Evolutionary conservation across 2,888 invertebrate species (phyloP).

Genomic region (Cancer borealis): DNA sequence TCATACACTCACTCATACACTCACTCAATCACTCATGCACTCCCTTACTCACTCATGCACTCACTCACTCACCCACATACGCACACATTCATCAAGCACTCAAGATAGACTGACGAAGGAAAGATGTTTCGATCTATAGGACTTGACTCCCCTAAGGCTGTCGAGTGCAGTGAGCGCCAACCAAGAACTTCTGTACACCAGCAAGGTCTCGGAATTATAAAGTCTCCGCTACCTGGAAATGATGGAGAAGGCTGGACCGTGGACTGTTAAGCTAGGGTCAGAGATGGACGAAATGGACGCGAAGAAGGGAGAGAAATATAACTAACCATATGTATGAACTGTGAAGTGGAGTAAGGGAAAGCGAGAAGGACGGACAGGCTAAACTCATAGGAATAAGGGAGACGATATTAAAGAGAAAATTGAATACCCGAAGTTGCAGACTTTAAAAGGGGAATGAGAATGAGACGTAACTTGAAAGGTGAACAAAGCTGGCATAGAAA

Average conservation of each 20-base stretch:
- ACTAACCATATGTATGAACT: not conserved
- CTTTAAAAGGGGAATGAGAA: not conserved
- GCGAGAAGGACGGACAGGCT: not conserved
- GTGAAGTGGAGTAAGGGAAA: not conserved
- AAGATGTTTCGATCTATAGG: not conserved
- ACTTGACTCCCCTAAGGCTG: not conserved
- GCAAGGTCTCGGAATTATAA: not conserved
- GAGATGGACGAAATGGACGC: not conserved
- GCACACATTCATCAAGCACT: not conserved
- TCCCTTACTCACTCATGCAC: too few relatives aligned
- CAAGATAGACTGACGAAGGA: not conserved
- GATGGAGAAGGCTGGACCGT: not conserved
- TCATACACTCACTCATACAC: too few relatives aligned
- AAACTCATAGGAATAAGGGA: not conserved
- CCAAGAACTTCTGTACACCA: slow-evolving; percentile 14
- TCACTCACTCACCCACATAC: too few relatives aligned
- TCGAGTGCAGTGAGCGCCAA: not conserved
- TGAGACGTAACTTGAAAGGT: not conserved
- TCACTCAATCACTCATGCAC: too few relatives aligned
- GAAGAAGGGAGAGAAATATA: not conserved
- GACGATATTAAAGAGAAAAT: not conserved
- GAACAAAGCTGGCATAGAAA: not conserved
- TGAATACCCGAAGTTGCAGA: not conserved
- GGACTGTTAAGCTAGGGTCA: not conserved
- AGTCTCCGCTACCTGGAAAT: slow-evolving; percentile 9